Percentiles rank a stretch among this genome's conserved stretches.
Conservation (phyloP, 2,113 vertebrate genomes). For the Sinosuthora webbiana region DNA sequence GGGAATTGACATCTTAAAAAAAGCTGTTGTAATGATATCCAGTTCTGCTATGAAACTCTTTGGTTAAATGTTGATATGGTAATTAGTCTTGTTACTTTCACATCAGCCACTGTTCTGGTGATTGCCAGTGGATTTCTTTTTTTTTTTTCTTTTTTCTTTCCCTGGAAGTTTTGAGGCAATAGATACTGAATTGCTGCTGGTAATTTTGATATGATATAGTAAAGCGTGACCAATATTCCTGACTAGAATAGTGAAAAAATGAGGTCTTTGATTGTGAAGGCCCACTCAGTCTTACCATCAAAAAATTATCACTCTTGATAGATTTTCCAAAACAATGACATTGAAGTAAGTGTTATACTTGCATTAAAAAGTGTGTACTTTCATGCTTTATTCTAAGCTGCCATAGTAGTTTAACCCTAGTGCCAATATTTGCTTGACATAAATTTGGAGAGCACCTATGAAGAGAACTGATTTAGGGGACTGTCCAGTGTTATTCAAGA, state of each 20-base stretch:
- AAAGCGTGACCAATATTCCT: background rate
- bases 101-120: background rate
- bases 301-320: background rate
- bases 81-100: background rate
- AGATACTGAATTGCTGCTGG: background rate
- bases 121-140: background rate
- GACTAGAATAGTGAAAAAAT: background rate
- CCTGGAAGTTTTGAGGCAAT: background rate
- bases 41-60: background rate
- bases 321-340: background rate
- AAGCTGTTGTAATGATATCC: background rate
- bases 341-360: background rate
- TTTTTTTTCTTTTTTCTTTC: background rate
- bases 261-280: background rate
- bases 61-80: background rate
- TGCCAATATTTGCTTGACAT: background rate
- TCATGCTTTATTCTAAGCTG: background rate
- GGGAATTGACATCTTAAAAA: background rate
- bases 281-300: fast-evolving
- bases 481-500: background rate
- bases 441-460: background rate
- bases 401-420: background rate
- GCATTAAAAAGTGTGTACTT: fast-evolving
- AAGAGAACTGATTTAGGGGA: background rate
- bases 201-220: background rate